Evolutionary conservation across 2,888 invertebrate genomes (phyloP).

Genomic region (Carpatolechia fugitivella): DNA sequence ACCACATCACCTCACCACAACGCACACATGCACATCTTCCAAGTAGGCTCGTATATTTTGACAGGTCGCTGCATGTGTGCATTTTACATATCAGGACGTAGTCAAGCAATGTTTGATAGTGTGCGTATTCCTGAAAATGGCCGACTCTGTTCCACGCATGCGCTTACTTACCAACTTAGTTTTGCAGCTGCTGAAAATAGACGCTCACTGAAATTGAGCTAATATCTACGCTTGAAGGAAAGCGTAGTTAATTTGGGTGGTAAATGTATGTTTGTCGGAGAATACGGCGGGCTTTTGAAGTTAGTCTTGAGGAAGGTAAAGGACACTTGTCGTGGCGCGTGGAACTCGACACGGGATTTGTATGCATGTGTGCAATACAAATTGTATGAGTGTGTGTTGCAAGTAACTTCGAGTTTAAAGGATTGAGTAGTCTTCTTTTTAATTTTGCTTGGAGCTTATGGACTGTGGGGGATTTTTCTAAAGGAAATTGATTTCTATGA

Average conservation of each 20-base stretch:
- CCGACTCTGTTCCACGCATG: constrained; percentile 60
- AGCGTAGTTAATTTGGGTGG: neutral
- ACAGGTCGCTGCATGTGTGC: constrained; percentile 39
- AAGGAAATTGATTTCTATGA: too few relatives aligned
- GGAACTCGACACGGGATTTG: constrained; percentile 14
- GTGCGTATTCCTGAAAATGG: constrained; percentile 68
- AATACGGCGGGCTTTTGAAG: constrained; percentile 65
- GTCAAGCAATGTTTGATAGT: constrained; percentile 31
- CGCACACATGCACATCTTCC: constrained; percentile 30
- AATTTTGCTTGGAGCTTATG: neutral
- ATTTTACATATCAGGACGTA: constrained; percentile 17
- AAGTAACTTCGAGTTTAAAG: constrained; percentile 28
- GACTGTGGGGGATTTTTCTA: too few relatives aligned
- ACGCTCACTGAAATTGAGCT: constrained; percentile 8
- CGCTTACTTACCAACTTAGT: constrained; percentile 31
- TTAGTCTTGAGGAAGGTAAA: constrained; percentile 69
- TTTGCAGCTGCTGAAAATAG: neutral
- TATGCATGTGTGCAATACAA: neutral
- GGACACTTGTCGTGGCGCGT: constrained; percentile 49
- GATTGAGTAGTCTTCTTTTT: constrained; percentile 4
- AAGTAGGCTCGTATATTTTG: constrained; percentile 45
- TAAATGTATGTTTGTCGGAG: constrained; percentile 27
- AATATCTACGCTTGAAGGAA: neutral
- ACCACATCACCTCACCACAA: constrained; percentile 31
- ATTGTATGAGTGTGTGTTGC: constrained; percentile 20